phyloP scores from a whole-genome alignment of 2,888 invertebrate genomes.

The Dryocosmus kuriphilus region DNA sequence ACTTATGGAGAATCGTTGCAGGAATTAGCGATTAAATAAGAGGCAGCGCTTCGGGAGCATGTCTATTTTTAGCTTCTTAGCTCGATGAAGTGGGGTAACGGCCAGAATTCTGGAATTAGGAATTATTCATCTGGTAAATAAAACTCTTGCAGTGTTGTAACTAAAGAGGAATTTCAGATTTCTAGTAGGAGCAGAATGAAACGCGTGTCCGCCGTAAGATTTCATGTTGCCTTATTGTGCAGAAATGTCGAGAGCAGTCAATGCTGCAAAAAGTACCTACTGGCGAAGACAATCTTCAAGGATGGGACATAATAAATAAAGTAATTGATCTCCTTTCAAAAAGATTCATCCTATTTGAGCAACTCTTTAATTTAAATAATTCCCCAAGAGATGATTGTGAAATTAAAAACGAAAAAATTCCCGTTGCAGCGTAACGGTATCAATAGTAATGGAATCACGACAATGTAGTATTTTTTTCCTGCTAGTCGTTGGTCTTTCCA shows the following conservation, averaged over 20 bases:
- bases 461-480: slow-evolving; percentile 28
- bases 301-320: neutral
- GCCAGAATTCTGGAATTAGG: slow-evolving; percentile 20
- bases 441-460: slow-evolving; percentile 18
- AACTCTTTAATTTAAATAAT: neutral
- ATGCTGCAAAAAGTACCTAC: slow-evolving; percentile 18
- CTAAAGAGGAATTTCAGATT: neutral
- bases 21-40: slow-evolving; percentile 14
- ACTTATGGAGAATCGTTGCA: slow-evolving; percentile 6
- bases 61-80: neutral
- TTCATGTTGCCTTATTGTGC: neutral
- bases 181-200: neutral
- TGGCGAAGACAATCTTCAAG: slow-evolving; percentile 4
- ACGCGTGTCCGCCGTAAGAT: neutral
- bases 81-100: neutral
- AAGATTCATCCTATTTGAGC: too few species aligned
- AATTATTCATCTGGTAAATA: neutral
- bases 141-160: neutral
- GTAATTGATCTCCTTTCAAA: neutral
- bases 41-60: slow-evolving; percentile 4
- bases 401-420: neutral
- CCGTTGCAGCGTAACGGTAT: neutral
- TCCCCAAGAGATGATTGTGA: neutral
- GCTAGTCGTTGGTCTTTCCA: neutral
- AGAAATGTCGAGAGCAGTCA: neutral